Base-by-base conservation (phyloP, 2,113 vertebrate genomes). In the Stigmatopora argus region DNA sequence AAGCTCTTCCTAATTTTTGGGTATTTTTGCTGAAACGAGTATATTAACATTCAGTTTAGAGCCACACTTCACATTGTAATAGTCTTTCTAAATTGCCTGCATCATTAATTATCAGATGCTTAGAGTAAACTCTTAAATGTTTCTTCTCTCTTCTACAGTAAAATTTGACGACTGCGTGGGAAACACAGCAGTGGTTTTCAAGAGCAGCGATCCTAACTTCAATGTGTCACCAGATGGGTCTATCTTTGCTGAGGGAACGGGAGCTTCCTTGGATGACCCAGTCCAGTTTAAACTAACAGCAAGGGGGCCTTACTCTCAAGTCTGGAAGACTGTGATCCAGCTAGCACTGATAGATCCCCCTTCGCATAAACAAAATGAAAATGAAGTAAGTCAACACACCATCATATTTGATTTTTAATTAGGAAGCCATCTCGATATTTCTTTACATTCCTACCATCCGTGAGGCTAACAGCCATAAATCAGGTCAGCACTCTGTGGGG, bases 151-250 rank as follows among this genome's bases (percentile, higher is more conserved):
- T 49, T 79, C 90, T 86, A 59, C 84, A 97, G 95, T 97, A 65
- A 89, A 89, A 84, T 96, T 96, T 83, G 93, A 92, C 65, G 92
- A 92, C 92, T 98, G 96, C 83, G 69, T 85, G 6, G 91, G 90
- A 73, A 93, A 91, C 60, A 82, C 89, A 51, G 92, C 85, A 15
- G 87, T 92, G 60, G 89, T 71, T 6, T 94, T 95, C 17, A 90
- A 91, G 82, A 95, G 91, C 90, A 93, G 85, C 68, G 92, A 93
- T 83, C 68, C 90, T 66, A 83, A 91, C 87, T 96, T 97, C 91
- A 88, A 87, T 64, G 92, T 96, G 69, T 81, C 86, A 51, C 80
- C 82, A 0, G 95, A 95, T 7, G 94, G 96, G 23, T 94, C 93
- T 3, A 73, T 98, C 72, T 92, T 90, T 0, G 86, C 93, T 7